Conservation (phyloP, 2,797 vertebrate species). For the Hippocampus kuda region DNA sequence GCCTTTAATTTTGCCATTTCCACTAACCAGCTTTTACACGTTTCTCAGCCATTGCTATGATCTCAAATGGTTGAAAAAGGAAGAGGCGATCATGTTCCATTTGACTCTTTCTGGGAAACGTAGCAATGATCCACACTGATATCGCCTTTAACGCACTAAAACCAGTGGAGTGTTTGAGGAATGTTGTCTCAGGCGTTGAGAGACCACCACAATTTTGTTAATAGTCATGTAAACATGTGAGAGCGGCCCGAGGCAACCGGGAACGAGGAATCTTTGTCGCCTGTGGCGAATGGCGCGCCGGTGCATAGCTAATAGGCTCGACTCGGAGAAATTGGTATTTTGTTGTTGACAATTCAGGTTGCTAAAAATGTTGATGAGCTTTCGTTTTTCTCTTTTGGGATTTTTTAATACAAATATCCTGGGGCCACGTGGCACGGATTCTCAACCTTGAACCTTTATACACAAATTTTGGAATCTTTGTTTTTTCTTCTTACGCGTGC, state of each 20-base stretch:
- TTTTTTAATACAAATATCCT: too few species aligned
- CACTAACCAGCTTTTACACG: background rate
- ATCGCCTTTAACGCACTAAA: background rate
- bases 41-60: background rate
- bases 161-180: background rate
- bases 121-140: background rate
- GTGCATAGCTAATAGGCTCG: background rate
- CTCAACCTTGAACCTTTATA: too few species aligned
- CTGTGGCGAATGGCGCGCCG: background rate
- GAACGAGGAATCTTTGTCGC: background rate
- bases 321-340: background rate
- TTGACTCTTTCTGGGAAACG: background rate
- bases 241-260: background rate
- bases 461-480: too few species aligned
- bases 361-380: background rate
- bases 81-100: background rate
- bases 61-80: too few species aligned
- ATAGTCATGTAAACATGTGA: slow-evolving; percentile 1
- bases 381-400: background rate
- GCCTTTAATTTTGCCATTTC: too few species aligned
- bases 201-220: background rate
- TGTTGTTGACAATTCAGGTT: background rate
- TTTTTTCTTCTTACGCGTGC: too few species aligned
- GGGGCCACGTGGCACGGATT: too few species aligned
- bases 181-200: background rate